Evolutionary conservation across 2,888 invertebrate genomes (phyloP), one percentile per base, ranked within the genome.

Genomic region (Hypomecis punctinalis): DNA sequence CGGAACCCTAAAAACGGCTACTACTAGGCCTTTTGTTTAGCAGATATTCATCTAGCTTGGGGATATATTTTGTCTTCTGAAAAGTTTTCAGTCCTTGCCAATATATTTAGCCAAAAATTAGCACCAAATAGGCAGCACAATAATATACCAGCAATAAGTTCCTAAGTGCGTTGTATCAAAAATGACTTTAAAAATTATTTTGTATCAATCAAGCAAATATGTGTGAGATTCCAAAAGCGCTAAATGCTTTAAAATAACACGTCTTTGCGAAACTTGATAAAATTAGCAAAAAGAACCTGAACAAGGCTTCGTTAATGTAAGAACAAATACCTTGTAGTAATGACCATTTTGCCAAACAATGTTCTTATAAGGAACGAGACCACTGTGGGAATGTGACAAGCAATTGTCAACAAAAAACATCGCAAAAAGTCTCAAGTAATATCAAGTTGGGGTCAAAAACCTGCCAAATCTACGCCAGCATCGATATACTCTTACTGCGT

Each of bases 401-500:
- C 79, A 80, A 83, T 84, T 86, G 85, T 85, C 84, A 85, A 85
- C 85, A 66, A 78, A 79, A 77, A 68, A 13, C 73, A 71, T 74
- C 67, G 71, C 78, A 84, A 83, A 81, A 84, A 84, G 78, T 70
- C 76, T 68, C 68, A 80, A 82, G 78, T 80, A 23, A 23, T 23
- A 75, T 80, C 79, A 82, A 84, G 78, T 75, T 75, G 80, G 80
- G 88, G 84, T 89, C 79, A 83, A 70, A 81, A 85, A 89, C 89
- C 89, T 69, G 45, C 71, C 60, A 76, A 72, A 62, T 48, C 74
- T 68, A 52, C 61, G 13, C 7, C 13, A n/a, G 10, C 13, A 66
- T 67, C 68, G 66, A 69, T 74, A 70, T 74, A 74, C 74, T 76
- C 84, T 82, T 88, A 84, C 79, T 72, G 68, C 81, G 48, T 66